A percentile compares a stretch with the other conserved stretches of the same genome.
These are phyloP conservation scores for Danio tinwini DNA, from an alignment of 2,797 vertebrate genomes.

Conservation along the genomic window DNA sequence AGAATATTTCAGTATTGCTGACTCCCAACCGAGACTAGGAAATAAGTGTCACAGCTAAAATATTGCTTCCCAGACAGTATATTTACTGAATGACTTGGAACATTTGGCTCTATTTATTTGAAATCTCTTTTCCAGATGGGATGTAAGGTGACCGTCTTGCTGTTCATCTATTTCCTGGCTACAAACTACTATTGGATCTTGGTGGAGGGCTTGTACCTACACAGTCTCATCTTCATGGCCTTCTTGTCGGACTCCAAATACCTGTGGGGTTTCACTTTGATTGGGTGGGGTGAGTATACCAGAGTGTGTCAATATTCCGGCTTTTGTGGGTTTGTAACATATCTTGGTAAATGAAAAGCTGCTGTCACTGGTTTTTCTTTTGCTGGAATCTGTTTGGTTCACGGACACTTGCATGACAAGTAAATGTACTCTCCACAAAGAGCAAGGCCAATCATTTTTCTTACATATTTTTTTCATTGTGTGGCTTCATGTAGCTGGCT, in stretches of 20 bases:
- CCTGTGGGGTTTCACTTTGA: slow-evolving; percentile 78
- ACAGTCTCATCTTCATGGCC: slow-evolving; percentile 91
- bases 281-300: slow-evolving; percentile 60
- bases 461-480: not conserved
- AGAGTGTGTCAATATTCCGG: not conserved
- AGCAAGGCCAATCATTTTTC: not conserved
- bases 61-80: not conserved
- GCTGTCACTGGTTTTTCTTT: not conserved
- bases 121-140: slow-evolving; percentile 65
- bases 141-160: slow-evolving; percentile 88
- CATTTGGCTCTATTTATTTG: not conserved
- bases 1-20: not conserved
- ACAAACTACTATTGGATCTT: slow-evolving; percentile 96
- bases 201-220: slow-evolving; percentile 91
- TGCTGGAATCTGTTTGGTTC: not conserved
- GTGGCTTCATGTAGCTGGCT: not conserved
- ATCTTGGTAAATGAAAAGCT: not conserved
- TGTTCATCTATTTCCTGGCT: slow-evolving; percentile 92
- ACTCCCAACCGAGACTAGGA: slow-evolving; percentile 4
- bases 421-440: not conserved
- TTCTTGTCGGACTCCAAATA: slow-evolving; percentile 89
- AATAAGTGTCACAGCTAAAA: slow-evolving; percentile 25
- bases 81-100: not conserved
- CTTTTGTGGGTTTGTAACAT: not conserved
- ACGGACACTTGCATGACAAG: slow-evolving; percentile 1